phyloP scores from a whole-genome alignment of 2,113 vertebrate species.

The Leptobrachium leishanense region DNA sequence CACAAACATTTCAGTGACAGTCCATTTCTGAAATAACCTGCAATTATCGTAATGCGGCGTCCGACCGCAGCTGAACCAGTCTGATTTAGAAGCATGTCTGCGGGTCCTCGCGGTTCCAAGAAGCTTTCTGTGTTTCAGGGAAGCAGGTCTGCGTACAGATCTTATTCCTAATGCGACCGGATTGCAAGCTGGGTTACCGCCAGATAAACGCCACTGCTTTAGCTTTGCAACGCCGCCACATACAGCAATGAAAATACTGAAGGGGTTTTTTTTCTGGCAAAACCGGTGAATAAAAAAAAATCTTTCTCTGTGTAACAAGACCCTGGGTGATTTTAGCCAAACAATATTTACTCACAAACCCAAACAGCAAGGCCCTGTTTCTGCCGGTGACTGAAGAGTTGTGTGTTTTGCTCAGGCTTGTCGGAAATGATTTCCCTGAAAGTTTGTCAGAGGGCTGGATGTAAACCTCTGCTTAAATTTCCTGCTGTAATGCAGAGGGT shows the following conservation, averaged over 20 bases:
- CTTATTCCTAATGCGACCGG: slow-evolving; percentile 28
- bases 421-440: slow-evolving; percentile 12
- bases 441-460: background rate
- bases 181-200: slow-evolving; percentile 14
- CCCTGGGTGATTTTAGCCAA: slow-evolving; percentile 13
- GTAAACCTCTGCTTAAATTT: background rate
- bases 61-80: slow-evolving; percentile 15
- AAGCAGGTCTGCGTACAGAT: slow-evolving; percentile 22
- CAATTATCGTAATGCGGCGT: slow-evolving; percentile 23
- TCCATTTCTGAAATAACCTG: background rate
- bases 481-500: background rate
- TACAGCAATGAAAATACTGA: background rate
- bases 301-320: slow-evolving; percentile 46
- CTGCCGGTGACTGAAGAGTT: background rate
- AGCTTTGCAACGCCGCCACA: background rate
- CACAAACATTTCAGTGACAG: slow-evolving; percentile 17
- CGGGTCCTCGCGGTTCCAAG: slow-evolving; percentile 19
- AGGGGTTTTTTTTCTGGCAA: slow-evolving; percentile 4
- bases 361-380: background rate
- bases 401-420: background rate
- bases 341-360: slow-evolving; percentile 35
- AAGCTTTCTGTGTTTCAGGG: slow-evolving; percentile 15
- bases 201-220: background rate
- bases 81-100: slow-evolving; percentile 29
- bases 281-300: slow-evolving; percentile 20